Percentiles rank a stretch among this genome's conserved stretches.
Conservation (phyloP, 2,113 vertebrate species). For the Chiloscyllium plagiosum region DNA sequence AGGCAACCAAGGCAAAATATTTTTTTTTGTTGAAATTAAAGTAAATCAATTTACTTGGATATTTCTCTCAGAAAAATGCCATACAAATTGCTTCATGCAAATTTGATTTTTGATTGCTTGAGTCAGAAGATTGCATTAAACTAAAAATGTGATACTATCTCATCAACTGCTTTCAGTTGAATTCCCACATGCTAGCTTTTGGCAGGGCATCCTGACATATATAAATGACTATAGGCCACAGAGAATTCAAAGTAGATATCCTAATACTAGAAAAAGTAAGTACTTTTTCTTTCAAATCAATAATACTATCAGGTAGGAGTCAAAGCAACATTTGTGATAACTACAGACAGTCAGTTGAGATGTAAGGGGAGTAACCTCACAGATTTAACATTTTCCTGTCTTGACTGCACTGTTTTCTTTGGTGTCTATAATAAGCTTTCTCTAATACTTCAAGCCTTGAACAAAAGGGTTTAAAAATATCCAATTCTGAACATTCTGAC, state of each 20-base stretch:
- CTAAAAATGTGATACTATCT: background rate
- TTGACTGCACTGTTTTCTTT: background rate
- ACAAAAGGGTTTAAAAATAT: background rate
- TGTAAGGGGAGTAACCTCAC: background rate
- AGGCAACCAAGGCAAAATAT: background rate
- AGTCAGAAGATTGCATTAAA: conserved; percentile 4
- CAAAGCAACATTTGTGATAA: conserved; percentile 33
- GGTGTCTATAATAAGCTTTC: background rate
- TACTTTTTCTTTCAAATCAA: conserved; percentile 29
- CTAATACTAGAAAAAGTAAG: conserved; percentile 15
- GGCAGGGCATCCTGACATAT: background rate
- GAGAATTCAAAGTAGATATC: conserved; percentile 26
- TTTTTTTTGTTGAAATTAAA: conserved; percentile 24
- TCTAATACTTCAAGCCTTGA: background rate
- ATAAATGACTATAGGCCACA: conserved; percentile 28
- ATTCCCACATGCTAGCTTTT: background rate
- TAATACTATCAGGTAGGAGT: conserved; percentile 13
- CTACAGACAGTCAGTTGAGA: conserved; percentile 20
- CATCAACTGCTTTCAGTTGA: background rate
- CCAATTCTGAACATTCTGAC: background rate
- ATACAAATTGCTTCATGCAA: conserved; percentile 22
- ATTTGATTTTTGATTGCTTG: conserved; percentile 9
- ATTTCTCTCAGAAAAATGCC: background rate
- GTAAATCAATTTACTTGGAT: background rate
- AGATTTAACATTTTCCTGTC: background rate